Evolutionary conservation across 35 echinoderm and acorn worm genomes (phyloP).

Genomic region (Ophioderma brevispina): DNA sequence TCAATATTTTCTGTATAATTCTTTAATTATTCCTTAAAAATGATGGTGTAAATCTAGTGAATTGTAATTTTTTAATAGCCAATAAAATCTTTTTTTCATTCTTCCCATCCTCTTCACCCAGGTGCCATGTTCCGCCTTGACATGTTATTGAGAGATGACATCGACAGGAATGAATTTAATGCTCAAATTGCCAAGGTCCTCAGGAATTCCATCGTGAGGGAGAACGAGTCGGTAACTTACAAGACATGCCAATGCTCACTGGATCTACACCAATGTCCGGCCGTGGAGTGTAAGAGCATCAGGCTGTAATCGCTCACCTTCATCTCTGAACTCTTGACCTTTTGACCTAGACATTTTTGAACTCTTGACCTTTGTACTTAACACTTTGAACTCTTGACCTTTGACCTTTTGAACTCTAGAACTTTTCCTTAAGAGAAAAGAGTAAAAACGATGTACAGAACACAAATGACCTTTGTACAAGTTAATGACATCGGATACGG

Average conservation of each 20-base stretch:
- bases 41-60: neutral
- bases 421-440: too few relatives aligned
- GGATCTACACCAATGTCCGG: constrained; percentile 38
- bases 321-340: neutral
- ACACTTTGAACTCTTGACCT: neutral
- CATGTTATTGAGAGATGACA: constrained; percentile 19
- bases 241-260: constrained; percentile 45
- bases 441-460: neutral
- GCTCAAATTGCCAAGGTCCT: constrained; percentile 16
- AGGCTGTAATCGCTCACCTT: neutral
- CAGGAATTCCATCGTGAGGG: constrained; percentile 25
- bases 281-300: constrained; percentile 33
- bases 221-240: neutral
- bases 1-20: too few relatives aligned
- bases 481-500: neutral
- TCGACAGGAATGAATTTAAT: constrained; percentile 17
- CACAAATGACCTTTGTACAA: neutral
- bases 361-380: neutral
- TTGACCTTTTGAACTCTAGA: neutral
- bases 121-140: constrained; percentile 60
- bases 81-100: neutral
- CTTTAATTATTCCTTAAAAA: neutral
- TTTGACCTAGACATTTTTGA: neutral
- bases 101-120: neutral
- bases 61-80: too few relatives aligned